These are phyloP conservation scores for Agriopis aurantiaria DNA, from an alignment of 2,888 invertebrate genomes.

Conservation along the genomic window DNA sequence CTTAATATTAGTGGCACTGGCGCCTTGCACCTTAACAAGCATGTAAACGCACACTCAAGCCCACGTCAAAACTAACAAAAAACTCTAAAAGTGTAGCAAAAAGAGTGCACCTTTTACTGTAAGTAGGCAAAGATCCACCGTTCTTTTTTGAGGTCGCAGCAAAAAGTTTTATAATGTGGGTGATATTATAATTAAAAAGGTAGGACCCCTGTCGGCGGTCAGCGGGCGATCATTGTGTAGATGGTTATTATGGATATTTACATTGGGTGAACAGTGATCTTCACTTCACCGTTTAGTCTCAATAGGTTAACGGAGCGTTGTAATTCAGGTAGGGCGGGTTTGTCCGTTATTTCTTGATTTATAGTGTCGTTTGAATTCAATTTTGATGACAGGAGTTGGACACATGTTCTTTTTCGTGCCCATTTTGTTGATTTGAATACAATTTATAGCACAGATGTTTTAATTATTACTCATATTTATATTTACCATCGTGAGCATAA, in stretches of 20 bases:
- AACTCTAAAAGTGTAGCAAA: neutral
- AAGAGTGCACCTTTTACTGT: constrained; percentile 17
- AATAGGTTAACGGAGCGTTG: constrained; percentile 48
- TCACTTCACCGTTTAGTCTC: constrained; percentile 49
- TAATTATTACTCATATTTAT: no score
- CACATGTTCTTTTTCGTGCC: constrained; percentile 14
- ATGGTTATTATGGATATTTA: constrained; percentile 83
- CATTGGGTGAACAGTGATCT: constrained; percentile 66
- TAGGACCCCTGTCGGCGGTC: constrained; percentile 69
- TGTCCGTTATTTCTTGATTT: constrained; percentile 48
- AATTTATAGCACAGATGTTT: no score
- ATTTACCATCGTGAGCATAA: no score
- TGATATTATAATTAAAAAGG: constrained; percentile 86
- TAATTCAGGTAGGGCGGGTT: constrained; percentile 55
- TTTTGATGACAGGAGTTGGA: constrained; percentile 37
- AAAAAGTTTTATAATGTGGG: constrained; percentile 74
- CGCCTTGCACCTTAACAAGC: constrained; percentile 11
- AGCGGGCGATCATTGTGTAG: constrained; percentile 79
- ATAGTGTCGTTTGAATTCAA: constrained; percentile 36
- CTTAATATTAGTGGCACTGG: constrained; percentile 6
- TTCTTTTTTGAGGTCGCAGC: constrained; percentile 49
- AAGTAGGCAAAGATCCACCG: constrained; percentile 18
- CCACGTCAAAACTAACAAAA: constrained; percentile 16
- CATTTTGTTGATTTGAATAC: neutral
- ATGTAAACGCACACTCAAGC: constrained; percentile 18